Evolutionary conservation across 2,888 invertebrate genomes (phyloP).

Genomic region (Ormyrus nitidulus): DNA sequence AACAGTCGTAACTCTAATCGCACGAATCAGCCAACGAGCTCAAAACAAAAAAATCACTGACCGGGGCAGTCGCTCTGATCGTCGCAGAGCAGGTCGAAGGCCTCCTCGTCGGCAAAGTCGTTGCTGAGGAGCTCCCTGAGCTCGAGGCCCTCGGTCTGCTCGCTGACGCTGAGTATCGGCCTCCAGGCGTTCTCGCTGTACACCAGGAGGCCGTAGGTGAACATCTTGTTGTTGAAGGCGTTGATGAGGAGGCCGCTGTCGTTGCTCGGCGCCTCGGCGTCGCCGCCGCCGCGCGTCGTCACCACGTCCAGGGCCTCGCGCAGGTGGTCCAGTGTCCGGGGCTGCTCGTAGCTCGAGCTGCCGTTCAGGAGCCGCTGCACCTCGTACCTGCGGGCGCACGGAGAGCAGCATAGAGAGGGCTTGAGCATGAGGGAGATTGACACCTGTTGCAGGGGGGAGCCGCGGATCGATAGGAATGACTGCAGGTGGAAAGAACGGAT

Average conservation of each 20-base stretch:
- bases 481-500: too few species aligned
- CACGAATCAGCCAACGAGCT: too few species aligned
- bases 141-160: slow-evolving; percentile 70
- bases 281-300: slow-evolving; percentile 66
- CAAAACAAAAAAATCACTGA: background rate
- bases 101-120: slow-evolving; percentile 63
- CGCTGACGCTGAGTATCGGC: slow-evolving; percentile 74
- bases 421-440: too few species aligned
- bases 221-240: slow-evolving; percentile 70
- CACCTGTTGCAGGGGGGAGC: too few species aligned
- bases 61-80: slow-evolving; percentile 70
- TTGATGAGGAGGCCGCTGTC: slow-evolving; percentile 64
- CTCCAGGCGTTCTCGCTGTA: slow-evolving; percentile 74
- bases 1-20: too few species aligned
- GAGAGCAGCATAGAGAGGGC: too few species aligned
- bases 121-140: slow-evolving; percentile 62
- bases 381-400: slow-evolving; percentile 65
- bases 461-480: too few species aligned
- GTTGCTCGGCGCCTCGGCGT: slow-evolving; percentile 64
- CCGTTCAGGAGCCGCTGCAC: slow-evolving; percentile 68
- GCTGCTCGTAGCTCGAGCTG: slow-evolving; percentile 62
- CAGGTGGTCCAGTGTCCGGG: slow-evolving; percentile 66
- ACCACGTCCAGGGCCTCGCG: slow-evolving; percentile 68
- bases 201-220: slow-evolving; percentile 67
- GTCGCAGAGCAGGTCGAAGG: slow-evolving; percentile 63